Base-by-base conservation (phyloP, 2,888 invertebrate genomes). In the Sylvicola fuscatus region DNA sequence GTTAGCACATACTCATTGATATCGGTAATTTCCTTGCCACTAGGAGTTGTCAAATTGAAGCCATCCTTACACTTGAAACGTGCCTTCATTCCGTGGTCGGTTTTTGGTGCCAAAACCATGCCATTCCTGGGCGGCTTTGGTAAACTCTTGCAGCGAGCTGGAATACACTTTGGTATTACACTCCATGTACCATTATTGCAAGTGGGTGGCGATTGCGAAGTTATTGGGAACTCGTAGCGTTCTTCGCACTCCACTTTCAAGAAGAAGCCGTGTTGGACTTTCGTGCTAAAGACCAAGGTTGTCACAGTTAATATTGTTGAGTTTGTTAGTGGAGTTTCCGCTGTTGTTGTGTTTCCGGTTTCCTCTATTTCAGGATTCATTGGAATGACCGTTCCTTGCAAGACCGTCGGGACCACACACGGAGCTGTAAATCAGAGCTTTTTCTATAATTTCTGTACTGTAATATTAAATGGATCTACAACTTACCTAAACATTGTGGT, bases 121-220 rank as follows among this genome's bases (percentile, higher is more conserved):
- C 97, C 95, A 48, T 92, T 81, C 36, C 82, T 77, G 0, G 97
- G 90, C 3, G 76, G 65, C 40, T 69, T 74, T 0, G 92, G 92
- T 65, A 90, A 72, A 46, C 60, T 65, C 49, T 82, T 82, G 53
- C 92, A 87, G 17, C 83, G 67, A 49, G 95, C 71, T 42, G 82
- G 77, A 40, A 77, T 72, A 49, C 82, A 82, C 37, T 76, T 70
- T 0, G 95, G 93, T 45, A 90, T 81, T 41, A 84, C 78, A 0
- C 87, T 81, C 95, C 95, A 98, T 1, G 90, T 86, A 1, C 95
- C 95, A 48, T 95, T 93, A 52, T 83, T 78, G 53, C 97, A 98
- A 0, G 75, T 72, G 0, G 87, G 81, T 0, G 72, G 70, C 3
- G 76, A 74, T 1, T 73, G 65, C 42, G 76, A 74, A 33, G 71